phyloP scores from a whole-genome alignment of 2,888 invertebrate species.

The Chrysolina haemoptera region DNA sequence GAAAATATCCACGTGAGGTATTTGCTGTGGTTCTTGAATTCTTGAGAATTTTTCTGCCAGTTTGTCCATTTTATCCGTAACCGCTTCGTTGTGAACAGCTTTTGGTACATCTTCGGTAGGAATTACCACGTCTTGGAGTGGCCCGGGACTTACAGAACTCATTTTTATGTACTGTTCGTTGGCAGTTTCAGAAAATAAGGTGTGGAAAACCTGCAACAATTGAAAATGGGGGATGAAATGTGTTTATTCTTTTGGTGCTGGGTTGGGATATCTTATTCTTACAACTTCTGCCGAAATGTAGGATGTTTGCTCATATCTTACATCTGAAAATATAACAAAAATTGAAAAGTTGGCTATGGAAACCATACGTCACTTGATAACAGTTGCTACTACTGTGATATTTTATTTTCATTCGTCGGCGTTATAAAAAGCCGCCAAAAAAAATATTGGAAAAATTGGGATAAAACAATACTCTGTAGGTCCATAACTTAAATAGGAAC shows the following conservation, averaged over 20 bases:
- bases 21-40: constrained; percentile 45
- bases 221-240: neutral
- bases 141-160: constrained; percentile 64
- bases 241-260: neutral
- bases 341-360: no score
- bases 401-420: no score
- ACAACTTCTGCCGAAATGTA: no score
- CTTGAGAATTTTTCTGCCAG: constrained; percentile 42
- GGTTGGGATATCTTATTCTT: no score
- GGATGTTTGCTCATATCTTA: no score
- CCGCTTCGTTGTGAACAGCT: constrained; percentile 56
- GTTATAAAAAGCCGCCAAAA: no score
- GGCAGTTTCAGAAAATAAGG: constrained; percentile 58
- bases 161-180: constrained; percentile 52
- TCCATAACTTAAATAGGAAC: no score
- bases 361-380: no score
- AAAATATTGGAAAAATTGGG: no score
- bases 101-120: constrained; percentile 57
- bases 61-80: constrained; percentile 57
- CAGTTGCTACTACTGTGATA: no score
- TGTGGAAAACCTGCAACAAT: constrained; percentile 57
- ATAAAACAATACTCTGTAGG: no score
- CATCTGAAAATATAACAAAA: no score
- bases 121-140: constrained; percentile 64
- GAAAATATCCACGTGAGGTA: constrained; percentile 57